Evolutionary conservation across 2,113 vertebrate genomes (phyloP).

Genomic region (Myiozetetes cayanensis): DNA sequence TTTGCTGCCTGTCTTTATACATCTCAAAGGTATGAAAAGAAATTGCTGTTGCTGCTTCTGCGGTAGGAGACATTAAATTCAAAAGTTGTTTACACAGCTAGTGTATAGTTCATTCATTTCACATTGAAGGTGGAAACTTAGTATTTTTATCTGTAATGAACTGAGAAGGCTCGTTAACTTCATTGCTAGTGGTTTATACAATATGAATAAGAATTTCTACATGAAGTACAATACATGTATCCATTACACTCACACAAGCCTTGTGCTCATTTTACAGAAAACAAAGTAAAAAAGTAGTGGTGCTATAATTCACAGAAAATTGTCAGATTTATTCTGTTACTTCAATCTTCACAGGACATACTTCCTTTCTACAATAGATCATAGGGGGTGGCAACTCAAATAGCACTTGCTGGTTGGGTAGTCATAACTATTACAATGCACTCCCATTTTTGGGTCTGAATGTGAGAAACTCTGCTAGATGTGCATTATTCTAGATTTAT

Average conservation of each 20-base stretch:
- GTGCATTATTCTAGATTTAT: background rate
- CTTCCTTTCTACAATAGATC: background rate
- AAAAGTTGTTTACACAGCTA: conserved; percentile 6
- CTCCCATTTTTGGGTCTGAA: background rate
- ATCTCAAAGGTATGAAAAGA: conserved; percentile 2
- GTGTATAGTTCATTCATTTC: background rate
- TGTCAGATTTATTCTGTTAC: background rate
- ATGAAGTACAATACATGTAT: background rate
- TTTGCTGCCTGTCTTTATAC: background rate
- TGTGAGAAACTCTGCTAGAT: background rate
- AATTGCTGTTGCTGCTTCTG: background rate
- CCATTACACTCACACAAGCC: background rate
- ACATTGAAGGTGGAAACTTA: background rate
- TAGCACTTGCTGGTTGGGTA: background rate
- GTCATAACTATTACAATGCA: background rate
- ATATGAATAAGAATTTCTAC: background rate
- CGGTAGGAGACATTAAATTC: background rate
- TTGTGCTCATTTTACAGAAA: conserved; percentile 21
- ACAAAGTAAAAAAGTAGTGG: background rate
- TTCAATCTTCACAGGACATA: background rate
- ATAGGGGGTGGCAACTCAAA: background rate
- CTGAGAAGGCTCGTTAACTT: conserved; percentile 28
- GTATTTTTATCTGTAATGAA: conserved; percentile 30
- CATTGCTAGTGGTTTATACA: background rate
- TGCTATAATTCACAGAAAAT: conserved; percentile 19